These are phyloP conservation scores for Nymphalis io DNA, from an alignment of 1,140 invertebrate genomes.

Conservation along the genomic window DNA sequence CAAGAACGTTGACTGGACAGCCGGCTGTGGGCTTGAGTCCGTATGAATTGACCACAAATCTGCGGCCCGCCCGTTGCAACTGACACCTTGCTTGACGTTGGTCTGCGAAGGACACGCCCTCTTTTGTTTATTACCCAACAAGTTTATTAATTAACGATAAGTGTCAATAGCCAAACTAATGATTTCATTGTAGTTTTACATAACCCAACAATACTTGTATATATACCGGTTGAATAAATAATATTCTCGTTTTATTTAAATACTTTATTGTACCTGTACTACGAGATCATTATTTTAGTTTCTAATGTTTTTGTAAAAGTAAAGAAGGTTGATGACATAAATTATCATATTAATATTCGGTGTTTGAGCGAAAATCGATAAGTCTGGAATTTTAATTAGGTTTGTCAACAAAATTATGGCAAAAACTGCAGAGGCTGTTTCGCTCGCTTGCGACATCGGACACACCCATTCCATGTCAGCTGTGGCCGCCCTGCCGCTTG, in stretches of 20 bases:
- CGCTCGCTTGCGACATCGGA: constrained; percentile 45
- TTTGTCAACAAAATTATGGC: constrained; percentile 39
- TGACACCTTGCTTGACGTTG: constrained; percentile 62
- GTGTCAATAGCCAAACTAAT: constrained; percentile 21
- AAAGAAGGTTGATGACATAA: neutral
- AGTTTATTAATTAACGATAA: constrained; percentile 54
- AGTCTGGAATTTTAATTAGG: constrained; percentile 5
- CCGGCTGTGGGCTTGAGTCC: constrained; percentile 35
- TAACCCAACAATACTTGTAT: neutral
- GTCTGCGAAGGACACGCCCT: constrained; percentile 52
- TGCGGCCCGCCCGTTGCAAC: constrained; percentile 55
- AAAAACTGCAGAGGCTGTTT: constrained; percentile 47
- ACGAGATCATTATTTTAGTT: neutral
- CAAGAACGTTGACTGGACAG: constrained; percentile 32
- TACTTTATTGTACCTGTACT: too few relatives aligned
- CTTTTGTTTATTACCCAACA: constrained; percentile 62
- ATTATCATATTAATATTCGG: neutral
- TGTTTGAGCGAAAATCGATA: constrained; percentile 13
- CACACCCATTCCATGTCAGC: constrained; percentile 74
- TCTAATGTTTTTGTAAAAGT: neutral
- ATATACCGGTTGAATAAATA: neutral
- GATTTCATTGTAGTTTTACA: neutral
- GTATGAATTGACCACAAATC: constrained; percentile 65
- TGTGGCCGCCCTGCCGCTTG: constrained; percentile 56
- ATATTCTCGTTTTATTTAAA: too few relatives aligned